Conservation (phyloP, 2,797 vertebrate species). For the Gouania willdenowi region DNA sequence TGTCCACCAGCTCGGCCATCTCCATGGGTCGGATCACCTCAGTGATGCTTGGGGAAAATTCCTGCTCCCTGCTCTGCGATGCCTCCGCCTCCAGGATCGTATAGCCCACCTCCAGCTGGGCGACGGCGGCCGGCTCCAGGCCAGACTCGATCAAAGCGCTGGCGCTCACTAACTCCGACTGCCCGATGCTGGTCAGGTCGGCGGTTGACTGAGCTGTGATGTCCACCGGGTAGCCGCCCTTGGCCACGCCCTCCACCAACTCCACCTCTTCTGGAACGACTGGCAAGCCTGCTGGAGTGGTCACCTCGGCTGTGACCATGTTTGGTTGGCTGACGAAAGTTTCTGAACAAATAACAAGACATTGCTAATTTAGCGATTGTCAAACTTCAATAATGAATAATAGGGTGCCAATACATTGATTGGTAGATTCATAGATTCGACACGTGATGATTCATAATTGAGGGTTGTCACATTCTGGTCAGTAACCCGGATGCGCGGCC, state of each 20-base stretch:
- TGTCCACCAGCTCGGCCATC: conserved; percentile 62
- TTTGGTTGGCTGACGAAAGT: conserved; percentile 11
- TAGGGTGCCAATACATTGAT: no score
- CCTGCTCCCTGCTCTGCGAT: conserved; percentile 10
- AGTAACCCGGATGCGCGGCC: no score
- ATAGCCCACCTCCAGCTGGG: conserved; percentile 36
- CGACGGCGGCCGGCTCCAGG: conserved; percentile 30
- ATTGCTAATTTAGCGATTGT: no score
- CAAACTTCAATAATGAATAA: no score
- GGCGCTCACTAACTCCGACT: conserved; percentile 31
- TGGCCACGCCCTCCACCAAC: conserved; percentile 49
- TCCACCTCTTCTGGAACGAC: conserved; percentile 17
- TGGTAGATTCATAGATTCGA: no score
- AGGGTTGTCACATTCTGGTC: no score
- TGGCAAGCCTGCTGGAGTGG: conserved; percentile 14
- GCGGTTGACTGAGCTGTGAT: conserved; percentile 34
- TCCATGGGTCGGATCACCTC: conserved; percentile 60
- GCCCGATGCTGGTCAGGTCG: conserved; percentile 35
- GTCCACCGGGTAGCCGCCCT: conserved; percentile 66
- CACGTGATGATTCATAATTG: no score
- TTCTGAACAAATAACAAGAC: conserved; percentile 46
- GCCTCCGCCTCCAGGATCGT: conserved; percentile 24
- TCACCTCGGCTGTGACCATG: conserved; percentile 15
- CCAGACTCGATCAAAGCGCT: conserved; percentile 28
- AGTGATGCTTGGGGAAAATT: conserved; percentile 41